Percentiles rank a stretch among this genome's conserved stretches.
Conservation (phyloP, 2,113 vertebrate genomes). For the Bagarius yarrelli region DNA sequence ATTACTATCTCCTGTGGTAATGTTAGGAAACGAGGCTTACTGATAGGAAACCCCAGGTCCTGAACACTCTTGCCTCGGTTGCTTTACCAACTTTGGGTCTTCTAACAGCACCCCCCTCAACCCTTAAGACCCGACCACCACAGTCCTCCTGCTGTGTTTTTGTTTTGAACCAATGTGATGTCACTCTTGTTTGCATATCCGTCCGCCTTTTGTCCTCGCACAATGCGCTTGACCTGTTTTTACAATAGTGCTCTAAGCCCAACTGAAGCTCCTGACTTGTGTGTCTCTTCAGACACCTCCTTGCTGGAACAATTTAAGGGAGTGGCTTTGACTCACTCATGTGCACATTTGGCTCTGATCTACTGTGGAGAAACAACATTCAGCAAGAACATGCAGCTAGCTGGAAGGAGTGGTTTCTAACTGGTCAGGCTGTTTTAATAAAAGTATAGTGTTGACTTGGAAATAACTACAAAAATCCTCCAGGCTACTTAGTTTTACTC, state of each 20-base stretch:
- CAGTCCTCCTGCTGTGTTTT: slow-evolving; percentile 64
- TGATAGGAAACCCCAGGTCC: slow-evolving; percentile 4
- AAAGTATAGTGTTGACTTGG: slow-evolving; percentile 26
- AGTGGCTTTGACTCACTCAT: slow-evolving; percentile 37
- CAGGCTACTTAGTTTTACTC: slow-evolving; percentile 7
- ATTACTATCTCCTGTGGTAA: not conserved
- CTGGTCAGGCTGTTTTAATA: slow-evolving; percentile 18
- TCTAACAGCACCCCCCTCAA: slow-evolving; percentile 30
- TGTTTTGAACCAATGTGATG: slow-evolving; percentile 67
- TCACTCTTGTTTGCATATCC: slow-evolving; percentile 66
- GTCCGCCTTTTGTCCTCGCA: slow-evolving; percentile 65
- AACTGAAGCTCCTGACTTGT: slow-evolving; percentile 32
- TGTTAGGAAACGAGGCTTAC: not conserved
- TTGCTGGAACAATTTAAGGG: slow-evolving; percentile 39
- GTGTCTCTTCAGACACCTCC: slow-evolving; percentile 52
- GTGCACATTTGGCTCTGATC: slow-evolving; percentile 4
- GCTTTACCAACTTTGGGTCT: not conserved
- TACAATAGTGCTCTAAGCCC: slow-evolving; percentile 50
- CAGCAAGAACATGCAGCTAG: not conserved
- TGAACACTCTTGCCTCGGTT: not conserved
- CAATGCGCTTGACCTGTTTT: slow-evolving; percentile 64
- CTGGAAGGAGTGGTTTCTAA: slow-evolving; percentile 34
- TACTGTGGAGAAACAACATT: not conserved
- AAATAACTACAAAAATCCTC: slow-evolving; percentile 6
- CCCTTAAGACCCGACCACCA: too few relatives aligned